Percentiles rank a stretch among this genome's conserved stretches.
These are phyloP conservation scores for Cacatua alba DNA, from an alignment of 2,113 vertebrate species.

Conservation along the genomic window DNA sequence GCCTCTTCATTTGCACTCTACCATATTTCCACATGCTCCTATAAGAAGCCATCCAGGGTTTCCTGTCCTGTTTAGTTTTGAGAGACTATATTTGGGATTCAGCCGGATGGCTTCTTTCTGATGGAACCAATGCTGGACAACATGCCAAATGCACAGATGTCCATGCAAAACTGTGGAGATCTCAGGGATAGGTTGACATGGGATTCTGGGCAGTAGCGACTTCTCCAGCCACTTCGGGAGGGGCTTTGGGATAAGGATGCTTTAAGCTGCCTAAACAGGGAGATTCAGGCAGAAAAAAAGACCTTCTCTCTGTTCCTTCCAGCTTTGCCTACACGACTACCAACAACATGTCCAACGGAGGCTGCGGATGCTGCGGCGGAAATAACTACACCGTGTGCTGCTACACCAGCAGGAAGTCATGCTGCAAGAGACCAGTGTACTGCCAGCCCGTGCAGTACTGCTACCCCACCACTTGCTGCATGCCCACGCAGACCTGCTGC, in stretches of 20 bases:
- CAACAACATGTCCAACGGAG: conserved; percentile 4
- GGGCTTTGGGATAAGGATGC: background rate
- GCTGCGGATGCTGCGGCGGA: background rate
- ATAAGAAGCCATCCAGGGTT: background rate
- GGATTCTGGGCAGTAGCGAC: background rate
- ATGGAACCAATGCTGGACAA: background rate
- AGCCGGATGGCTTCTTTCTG: background rate
- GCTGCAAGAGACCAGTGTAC: background rate
- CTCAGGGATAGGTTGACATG: background rate
- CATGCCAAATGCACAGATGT: rapidly evolving
- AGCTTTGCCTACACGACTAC: background rate
- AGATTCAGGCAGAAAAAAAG: background rate
- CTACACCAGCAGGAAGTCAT: no score
- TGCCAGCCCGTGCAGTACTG: background rate
- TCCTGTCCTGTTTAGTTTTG: background rate
- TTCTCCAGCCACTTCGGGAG: background rate
- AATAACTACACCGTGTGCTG: background rate
- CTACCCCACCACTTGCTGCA: background rate
- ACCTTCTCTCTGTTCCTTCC: background rate
- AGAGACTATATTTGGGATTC: background rate
- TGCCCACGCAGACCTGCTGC: background rate
- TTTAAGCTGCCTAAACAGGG: background rate
- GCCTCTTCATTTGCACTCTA: background rate
- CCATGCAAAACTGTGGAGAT: rapidly evolving
- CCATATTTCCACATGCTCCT: rapidly evolving